Base-by-base conservation (phyloP, 1,140 invertebrate genomes). In the Odontomachus brunneus region DNA sequence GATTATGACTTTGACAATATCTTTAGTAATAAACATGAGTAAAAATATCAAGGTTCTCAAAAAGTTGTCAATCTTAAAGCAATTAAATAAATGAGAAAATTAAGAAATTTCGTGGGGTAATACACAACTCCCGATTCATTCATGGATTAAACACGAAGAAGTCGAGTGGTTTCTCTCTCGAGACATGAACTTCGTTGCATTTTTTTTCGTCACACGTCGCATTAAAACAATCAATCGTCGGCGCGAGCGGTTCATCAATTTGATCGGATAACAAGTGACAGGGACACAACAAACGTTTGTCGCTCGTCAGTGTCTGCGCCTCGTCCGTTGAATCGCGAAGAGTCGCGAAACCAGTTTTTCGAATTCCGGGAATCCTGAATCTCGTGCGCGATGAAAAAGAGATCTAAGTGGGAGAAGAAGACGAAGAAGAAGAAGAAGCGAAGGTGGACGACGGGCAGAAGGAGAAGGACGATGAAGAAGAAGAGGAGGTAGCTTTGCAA, bases 311-410 rank as follows among this genome's bases (percentile, higher is more conserved):
- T 87, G 76, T 84, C 49, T 57, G 55, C n/a, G 62, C 55, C 29
- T 33, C 5, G 29, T 62, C 60, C 82, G 85, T 80, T 65, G 82
- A 76, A 73, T 87, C 82, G 76, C 85, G 66, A 84, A 71, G 71
- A 84, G 86, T 84, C 76, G 85, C 62, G 19, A 29, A 74, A 87
- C 86, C 86, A 87, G 86, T 87, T 86, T 73, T 82, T 83, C 74
- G 82, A 87, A 84, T 87, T 84, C 86, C 74, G 74, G 29, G 85
- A 84, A 87, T 74, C 48, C 84, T 80, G 49, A 29, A 69, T 80
- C 65, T 55, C 19, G 74, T n/a, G 55, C 53, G 15, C 33, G 86
- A 84, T 84, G 65, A 83, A 87, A 48, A 84, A 22, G 62, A 69
- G 55, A 81, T 78, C 53, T 24, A 57, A 57, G 62, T 9, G 38